Evolutionary conservation across 2,797 vertebrate species (phyloP), one percentile per base, ranked within the genome.

Genomic region (Ptychadena robeensis): DNA sequence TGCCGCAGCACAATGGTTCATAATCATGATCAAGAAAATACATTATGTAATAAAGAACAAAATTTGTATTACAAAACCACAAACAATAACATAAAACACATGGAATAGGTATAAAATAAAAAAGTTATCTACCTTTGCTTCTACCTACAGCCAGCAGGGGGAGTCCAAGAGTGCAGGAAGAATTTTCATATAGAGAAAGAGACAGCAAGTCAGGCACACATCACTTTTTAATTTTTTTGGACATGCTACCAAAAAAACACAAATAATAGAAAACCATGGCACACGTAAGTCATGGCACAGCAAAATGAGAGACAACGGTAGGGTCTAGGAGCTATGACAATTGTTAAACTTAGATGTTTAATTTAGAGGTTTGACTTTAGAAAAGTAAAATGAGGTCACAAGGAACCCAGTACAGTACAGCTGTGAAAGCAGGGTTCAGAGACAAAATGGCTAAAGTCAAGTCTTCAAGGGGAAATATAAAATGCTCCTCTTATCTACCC

Each of bases 81-180:
- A 53, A 7, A 1, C 15, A 53, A 11, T 22, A 10, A 53, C 10
- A 15, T 44, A 3, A 44, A 44, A 66, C 14, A 77, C 44, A 68
- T 25, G 61, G 28, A 34, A 7, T 3, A 70, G 25, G 66, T 37
- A 57, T 9, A 67, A 64, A 66, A 93, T 86, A 88, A 96, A 92
- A 86, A 73, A 88, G 86, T 25, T 92, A 91, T 94, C 94, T 99
- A 99, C 97, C 98, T 99, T 99, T 99, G 94, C 96, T 96, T 96
- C 98, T 98, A 95, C 96, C 98, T 99, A 96, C 88, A 68, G 61
- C 66, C 75, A 63, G 76, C 70, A 79, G 69, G 32, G 73, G 75
- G 73, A 57, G 61, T 85, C 85, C 85, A 53, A 38, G 76, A 79
- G 30, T 35, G 82, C 82, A 74, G 64, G 48, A 34, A 7, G 31